Percentiles rank a stretch among this genome's conserved stretches.
phyloP scores from a whole-genome alignment of 2,888 invertebrate species.

The Keiferia lycopersicella region DNA sequence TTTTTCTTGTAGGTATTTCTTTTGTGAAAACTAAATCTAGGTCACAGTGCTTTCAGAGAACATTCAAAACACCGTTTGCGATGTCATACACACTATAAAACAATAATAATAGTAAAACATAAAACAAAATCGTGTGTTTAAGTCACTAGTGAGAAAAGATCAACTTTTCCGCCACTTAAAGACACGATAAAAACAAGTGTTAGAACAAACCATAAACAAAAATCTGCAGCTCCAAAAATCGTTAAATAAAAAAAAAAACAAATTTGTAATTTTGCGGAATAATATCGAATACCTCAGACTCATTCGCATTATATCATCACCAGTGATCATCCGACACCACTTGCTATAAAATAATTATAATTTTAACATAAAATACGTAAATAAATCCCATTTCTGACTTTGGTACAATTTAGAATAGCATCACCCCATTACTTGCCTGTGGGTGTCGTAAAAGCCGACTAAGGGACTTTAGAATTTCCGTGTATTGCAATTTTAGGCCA shows the following conservation, averaged over 20 bases:
- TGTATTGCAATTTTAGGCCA: too few species aligned
- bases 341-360: slow-evolving; percentile 69
- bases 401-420: neutral
- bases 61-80: slow-evolving; percentile 36
- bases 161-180: slow-evolving; percentile 12
- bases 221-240: slow-evolving; percentile 31
- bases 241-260: slow-evolving; percentile 36
- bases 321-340: slow-evolving; percentile 83
- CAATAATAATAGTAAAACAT: slow-evolving; percentile 31
- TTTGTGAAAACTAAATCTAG: slow-evolving; percentile 28
- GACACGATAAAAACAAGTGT: slow-evolving; percentile 36
- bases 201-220: slow-evolving; percentile 35
- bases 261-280: slow-evolving; percentile 37
- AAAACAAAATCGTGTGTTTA: neutral
- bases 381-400: neutral
- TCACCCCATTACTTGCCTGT: too few species aligned
- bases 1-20: slow-evolving; percentile 9
- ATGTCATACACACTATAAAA: slow-evolving; percentile 37
- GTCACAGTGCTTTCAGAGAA: slow-evolving; percentile 41
- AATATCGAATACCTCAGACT: slow-evolving; percentile 83
- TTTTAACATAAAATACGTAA: slow-evolving; percentile 28
- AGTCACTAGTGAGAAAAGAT: slow-evolving; percentile 1
- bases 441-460: too few species aligned
- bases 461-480: too few species aligned
- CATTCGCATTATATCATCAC: slow-evolving; percentile 90